Conservation (phyloP, 2,797 vertebrate genomes). For the Squalus acanthias region DNA sequence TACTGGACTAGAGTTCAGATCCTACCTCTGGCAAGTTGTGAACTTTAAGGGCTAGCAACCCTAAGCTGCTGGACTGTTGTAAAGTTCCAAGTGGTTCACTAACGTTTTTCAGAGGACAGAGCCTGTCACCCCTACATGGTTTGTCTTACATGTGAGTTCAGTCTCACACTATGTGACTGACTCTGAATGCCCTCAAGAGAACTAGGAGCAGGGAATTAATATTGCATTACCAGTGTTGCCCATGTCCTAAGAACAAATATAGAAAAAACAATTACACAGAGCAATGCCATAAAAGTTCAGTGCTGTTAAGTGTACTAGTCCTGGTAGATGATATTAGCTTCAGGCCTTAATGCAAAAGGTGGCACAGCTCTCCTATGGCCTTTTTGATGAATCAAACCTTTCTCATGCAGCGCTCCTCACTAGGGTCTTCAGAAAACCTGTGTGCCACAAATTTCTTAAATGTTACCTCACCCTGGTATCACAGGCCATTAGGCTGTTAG, state of each 20-base stretch:
- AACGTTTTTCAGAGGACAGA: background rate
- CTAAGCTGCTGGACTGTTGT: background rate
- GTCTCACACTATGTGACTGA: background rate
- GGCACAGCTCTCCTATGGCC: background rate
- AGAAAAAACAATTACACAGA: background rate
- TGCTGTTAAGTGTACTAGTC: background rate
- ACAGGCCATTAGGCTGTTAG: too few relatives aligned
- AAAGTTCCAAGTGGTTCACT: background rate
- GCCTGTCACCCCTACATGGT: background rate
- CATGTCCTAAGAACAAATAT: background rate
- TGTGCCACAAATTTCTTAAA: background rate
- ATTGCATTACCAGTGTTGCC: background rate
- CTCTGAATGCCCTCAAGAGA: background rate
- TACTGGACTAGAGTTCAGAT: background rate
- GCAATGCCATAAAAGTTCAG: background rate
- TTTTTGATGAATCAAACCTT: too few relatives aligned
- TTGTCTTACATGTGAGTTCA: background rate
- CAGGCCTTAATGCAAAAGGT: background rate
- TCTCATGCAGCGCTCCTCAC: too few relatives aligned
- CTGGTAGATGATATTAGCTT: background rate
- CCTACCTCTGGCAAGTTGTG: background rate
- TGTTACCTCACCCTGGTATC: background rate
- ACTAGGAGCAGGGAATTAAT: background rate
- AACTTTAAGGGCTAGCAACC: background rate
- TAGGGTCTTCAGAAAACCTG: too few relatives aligned